phyloP scores from a whole-genome alignment of 2,113 vertebrate species.

The Chaenocephalus aceratus region DNA sequence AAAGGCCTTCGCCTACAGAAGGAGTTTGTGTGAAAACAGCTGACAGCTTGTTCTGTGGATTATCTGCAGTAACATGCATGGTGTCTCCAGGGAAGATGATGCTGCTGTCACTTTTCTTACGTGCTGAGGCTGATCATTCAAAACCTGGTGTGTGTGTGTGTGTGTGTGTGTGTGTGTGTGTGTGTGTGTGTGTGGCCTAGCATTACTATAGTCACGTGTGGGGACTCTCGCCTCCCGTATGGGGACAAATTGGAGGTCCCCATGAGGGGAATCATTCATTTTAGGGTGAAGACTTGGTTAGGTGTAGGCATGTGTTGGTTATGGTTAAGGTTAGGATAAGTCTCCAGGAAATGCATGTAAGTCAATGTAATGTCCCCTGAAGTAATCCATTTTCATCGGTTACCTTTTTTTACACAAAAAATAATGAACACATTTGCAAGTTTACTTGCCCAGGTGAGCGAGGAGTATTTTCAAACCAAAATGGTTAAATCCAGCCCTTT shows the following conservation, averaged over 20 bases:
- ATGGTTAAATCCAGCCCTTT: conserved; percentile 26
- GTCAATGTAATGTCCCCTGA: too few species aligned
- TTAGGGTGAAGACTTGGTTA: too few species aligned
- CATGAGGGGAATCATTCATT: too few species aligned
- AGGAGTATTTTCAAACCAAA: conserved; percentile 1
- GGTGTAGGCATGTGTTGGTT: too few species aligned
- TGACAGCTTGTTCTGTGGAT: conserved; percentile 14
- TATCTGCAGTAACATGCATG: neutral
- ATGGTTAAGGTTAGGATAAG: too few species aligned
- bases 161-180: neutral
- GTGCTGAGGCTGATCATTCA: too few species aligned
- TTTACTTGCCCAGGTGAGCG: neutral
- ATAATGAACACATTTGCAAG: neutral
- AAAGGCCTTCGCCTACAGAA: neutral
- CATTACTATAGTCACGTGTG: too few species aligned
- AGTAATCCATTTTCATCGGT: neutral
- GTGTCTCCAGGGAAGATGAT: conserved; percentile 22
- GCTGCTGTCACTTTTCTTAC: neutral
- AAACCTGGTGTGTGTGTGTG: neutral
- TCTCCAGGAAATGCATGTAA: too few species aligned
- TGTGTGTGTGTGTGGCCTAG: too few species aligned
- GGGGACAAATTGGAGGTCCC: too few species aligned
- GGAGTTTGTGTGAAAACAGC: neutral
- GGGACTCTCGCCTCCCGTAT: too few species aligned
- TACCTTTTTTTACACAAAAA: neutral